These are phyloP conservation scores for Drosophila varians DNA, from an alignment of 1,140 invertebrate species.

Conservation along the genomic window DNA sequence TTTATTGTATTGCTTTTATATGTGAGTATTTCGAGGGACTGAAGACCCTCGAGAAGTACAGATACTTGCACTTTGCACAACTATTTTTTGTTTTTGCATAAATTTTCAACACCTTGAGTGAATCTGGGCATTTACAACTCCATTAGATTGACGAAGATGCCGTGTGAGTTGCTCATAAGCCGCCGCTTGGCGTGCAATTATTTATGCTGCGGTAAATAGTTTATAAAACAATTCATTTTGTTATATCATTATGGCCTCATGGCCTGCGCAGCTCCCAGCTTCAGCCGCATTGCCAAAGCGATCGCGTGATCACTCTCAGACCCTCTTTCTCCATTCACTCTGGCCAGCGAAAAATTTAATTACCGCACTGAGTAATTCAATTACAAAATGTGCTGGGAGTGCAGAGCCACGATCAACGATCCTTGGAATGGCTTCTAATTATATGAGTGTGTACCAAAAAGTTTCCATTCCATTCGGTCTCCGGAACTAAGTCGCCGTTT, in stretches of 20 bases:
- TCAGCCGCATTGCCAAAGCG: slow-evolving; percentile 28
- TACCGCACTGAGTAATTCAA: slow-evolving; percentile 60
- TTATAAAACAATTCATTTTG: slow-evolving; percentile 70
- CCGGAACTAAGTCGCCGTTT: neutral
- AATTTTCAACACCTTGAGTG: slow-evolving; percentile 46
- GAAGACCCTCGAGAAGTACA: slow-evolving; percentile 3
- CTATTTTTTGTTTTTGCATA: slow-evolving; percentile 25
- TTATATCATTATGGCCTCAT: slow-evolving; percentile 65
- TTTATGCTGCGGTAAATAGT: slow-evolving; percentile 69
- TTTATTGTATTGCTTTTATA: slow-evolving; percentile 25
- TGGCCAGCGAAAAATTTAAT: slow-evolving; percentile 48
- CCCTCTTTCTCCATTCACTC: slow-evolving; percentile 37
- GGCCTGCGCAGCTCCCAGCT: neutral
- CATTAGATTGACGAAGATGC: slow-evolving; percentile 18
- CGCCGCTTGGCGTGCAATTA: slow-evolving; percentile 47
- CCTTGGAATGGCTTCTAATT: slow-evolving; percentile 29
- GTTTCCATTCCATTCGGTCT: neutral
- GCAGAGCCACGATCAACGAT: slow-evolving; percentile 22
- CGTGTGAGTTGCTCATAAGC: slow-evolving; percentile 42
- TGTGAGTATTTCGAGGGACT: slow-evolving; percentile 7
- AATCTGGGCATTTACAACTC: slow-evolving; percentile 41
- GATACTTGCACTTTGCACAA: slow-evolving; percentile 6
- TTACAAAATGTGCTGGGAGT: slow-evolving; percentile 58
- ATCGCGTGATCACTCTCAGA: slow-evolving; percentile 57
- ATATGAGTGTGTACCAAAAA: slow-evolving; percentile 2